phyloP scores from a whole-genome alignment of 2,113 vertebrate genomes.

The Pelobates fuscus region DNA sequence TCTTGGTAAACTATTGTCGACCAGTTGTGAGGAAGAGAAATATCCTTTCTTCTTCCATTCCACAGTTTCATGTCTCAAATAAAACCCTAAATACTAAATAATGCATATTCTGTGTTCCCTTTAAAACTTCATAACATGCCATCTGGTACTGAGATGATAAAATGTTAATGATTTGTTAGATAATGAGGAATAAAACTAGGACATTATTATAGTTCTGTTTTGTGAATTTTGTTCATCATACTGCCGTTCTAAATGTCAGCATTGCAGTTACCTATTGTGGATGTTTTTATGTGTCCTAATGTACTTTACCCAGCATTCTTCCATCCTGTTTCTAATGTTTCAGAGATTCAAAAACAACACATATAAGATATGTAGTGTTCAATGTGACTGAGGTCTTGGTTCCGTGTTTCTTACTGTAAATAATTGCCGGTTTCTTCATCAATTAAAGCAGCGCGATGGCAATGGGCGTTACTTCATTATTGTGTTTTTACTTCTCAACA shows the following conservation, averaged over 20 bases:
- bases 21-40: too few species aligned
- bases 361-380: neutral
- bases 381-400: neutral
- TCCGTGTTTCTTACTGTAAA: neutral
- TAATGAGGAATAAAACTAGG: slow-evolving; percentile 1
- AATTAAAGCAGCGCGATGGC: neutral
- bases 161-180: neutral
- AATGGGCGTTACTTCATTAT: neutral
- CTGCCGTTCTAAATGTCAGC: neutral
- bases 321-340: neutral
- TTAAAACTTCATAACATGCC: neutral
- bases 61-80: too few species aligned
- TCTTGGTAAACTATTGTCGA: too few species aligned
- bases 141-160: neutral
- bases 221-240: neutral
- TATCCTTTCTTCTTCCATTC: too few species aligned
- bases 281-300: neutral
- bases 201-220: neutral
- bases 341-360: neutral
- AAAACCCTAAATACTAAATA: neutral
- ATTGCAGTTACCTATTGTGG: neutral
- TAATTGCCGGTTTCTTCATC: neutral
- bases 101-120: neutral
- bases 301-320: neutral
- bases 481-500: slow-evolving; percentile 65